Base-by-base conservation (phyloP, 2,888 invertebrate genomes). In the Lepidocyrtoides sp. region DNA sequence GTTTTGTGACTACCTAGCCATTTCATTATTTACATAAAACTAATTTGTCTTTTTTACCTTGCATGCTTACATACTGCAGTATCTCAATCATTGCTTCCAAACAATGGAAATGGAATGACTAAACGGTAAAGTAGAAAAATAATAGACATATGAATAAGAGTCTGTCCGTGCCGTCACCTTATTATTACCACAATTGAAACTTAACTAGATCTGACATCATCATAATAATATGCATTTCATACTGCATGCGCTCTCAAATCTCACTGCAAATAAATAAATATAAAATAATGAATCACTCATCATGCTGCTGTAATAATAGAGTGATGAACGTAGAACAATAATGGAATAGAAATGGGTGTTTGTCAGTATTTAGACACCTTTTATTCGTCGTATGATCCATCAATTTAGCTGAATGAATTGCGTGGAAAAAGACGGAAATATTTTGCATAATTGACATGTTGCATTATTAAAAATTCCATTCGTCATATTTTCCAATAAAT, bases 401-500 rank as follows among this genome's bases (percentile, higher is more conserved):
- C 0, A 26, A 75, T 44, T 12, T 1, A 23, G 32, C 17, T 66
- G 32, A 23, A 48, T n/a, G 2, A 54, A 79, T 51, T 32, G 79
- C 3, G 32, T 75, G 41, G 14, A 54, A 32, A 75, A 79, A 79
- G 79, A 79, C 29, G 79, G 54, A 79, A 79, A 79, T 79, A 54
- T 54, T 51, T 54, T 54, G 32, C 44, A 44, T 32, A 79, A 29
- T 79, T 51, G 79, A 51, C 54, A 79, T 54, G n/a, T 29, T 48
- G 14, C 17, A 23, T 3, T 75, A 54, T 12, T 14, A 77, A 54
- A 54, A 44, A 23, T 23, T 51, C 29, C 8, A 79, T 79, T 79
- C 54, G 23, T 79, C 79, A 79, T 54, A 12, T 54, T 54, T 79
- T 79, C 44, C 72, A n/a, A 79, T 54, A 79, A 79, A 51, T 32